Evolutionary conservation across 2,888 invertebrate genomes (phyloP).

Genomic region (Gerosis bhagava): DNA sequence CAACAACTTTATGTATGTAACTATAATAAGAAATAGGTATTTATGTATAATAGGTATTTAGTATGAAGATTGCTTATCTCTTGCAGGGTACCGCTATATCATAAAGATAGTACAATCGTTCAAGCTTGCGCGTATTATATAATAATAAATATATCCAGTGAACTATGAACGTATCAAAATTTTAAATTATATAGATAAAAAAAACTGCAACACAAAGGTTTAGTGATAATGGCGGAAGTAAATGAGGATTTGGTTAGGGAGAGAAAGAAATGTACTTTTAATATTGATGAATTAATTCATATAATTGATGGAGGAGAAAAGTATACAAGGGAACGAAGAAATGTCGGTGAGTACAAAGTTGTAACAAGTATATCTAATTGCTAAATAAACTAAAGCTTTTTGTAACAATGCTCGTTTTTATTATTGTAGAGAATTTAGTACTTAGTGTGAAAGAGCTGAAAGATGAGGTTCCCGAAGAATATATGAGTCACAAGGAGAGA

Average conservation of each 20-base stretch:
- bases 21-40: too few species aligned
- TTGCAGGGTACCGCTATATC: too few species aligned
- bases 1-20: too few species aligned
- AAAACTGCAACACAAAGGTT: background rate
- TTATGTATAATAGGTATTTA: too few species aligned
- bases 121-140: conserved; percentile 1
- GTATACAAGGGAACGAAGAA: conserved; percentile 84
- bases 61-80: too few species aligned
- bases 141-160: conserved; percentile 1
- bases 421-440: conserved; percentile 38
- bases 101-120: too few species aligned
- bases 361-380: too few species aligned
- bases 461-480: conserved; percentile 87
- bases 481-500: conserved; percentile 91
- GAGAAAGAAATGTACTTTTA: conserved; percentile 86
- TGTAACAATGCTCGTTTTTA: background rate
- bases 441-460: conserved; percentile 51
- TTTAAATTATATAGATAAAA: too few species aligned
- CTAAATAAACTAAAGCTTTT: too few species aligned
- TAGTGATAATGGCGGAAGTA: conserved; percentile 49
- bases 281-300: conserved; percentile 87
- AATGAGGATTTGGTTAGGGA: conserved; percentile 87
- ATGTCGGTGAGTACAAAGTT: conserved; percentile 56
- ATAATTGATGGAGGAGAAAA: conserved; percentile 88
- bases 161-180: too few species aligned